These are phyloP conservation scores for Remorina albescens DNA, from an alignment of 2,797 vertebrate genomes.

Conservation along the genomic window DNA sequence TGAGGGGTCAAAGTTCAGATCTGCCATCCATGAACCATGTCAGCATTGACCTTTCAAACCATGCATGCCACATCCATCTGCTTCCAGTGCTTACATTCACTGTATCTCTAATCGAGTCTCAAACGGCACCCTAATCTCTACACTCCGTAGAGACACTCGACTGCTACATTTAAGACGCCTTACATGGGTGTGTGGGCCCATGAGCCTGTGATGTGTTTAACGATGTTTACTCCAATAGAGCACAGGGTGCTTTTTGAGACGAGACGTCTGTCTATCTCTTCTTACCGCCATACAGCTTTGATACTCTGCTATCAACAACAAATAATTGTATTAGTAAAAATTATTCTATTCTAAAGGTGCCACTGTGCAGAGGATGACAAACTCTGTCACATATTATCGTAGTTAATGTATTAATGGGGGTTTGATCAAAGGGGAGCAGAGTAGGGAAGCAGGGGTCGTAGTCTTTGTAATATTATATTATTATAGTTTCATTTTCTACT, in stretches of 20 bases:
- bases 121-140: slow-evolving; percentile 73
- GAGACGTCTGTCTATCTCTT: slow-evolving; percentile 61
- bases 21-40: slow-evolving; percentile 82
- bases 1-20: slow-evolving; percentile 65
- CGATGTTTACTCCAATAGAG: slow-evolving; percentile 73
- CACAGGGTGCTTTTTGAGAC: slow-evolving; percentile 74
- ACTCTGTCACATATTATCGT: slow-evolving; percentile 80
- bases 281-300: slow-evolving; percentile 76
- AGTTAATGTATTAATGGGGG: slow-evolving; percentile 68
- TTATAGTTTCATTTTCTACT: slow-evolving; percentile 80
- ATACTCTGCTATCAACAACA: slow-evolving; percentile 77
- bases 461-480: slow-evolving; percentile 82
- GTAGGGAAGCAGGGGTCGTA: slow-evolving; percentile 65
- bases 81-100: slow-evolving; percentile 74
- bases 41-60: slow-evolving; percentile 75
- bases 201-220: slow-evolving; percentile 58
- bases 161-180: slow-evolving; percentile 69
- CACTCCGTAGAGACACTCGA: slow-evolving; percentile 48
- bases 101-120: slow-evolving; percentile 66
- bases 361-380: slow-evolving; percentile 78
- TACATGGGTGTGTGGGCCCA: slow-evolving; percentile 51
- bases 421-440: slow-evolving; percentile 49
- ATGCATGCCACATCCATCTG: slow-evolving; percentile 79
- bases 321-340: slow-evolving; percentile 81
- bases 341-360: slow-evolving; percentile 81